Base-by-base conservation (phyloP, 2,888 invertebrate species). In the Abrostola tripartita region DNA sequence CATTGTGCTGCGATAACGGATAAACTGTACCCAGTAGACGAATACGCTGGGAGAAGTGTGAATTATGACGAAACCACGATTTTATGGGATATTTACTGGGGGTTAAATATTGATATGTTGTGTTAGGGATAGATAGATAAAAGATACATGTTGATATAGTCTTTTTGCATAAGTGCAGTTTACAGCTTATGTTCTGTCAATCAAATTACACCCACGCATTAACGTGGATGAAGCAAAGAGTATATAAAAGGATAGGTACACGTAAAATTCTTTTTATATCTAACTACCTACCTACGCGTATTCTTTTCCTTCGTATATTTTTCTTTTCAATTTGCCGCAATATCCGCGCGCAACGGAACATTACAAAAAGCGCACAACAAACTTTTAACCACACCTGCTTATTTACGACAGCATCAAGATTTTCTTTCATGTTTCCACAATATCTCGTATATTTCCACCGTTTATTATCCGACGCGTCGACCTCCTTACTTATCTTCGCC, bases 21-120 rank as follows among this genome's bases (percentile, higher is more conserved):
- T 95, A 94, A 95, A 95, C 95, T 94, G 93, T 93, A 92, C 95
- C 95, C 94, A 81, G 88, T 88, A 93, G 92, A 88, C 87, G 86
- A 84, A 86, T 88, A 86, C 71, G 80, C 71, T 60, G 65, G 71
- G 73, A 61, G 11, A 37, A 42, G 38, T 44, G 52, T 79, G 76
- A 79, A 52, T 74, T 76, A 76, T 75, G 47, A 41, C 12, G 6
- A 56, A 72, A 40, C 58, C 77, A 69, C 37, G 40, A 51, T 44
- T 65, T 67, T 75, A 68, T 78, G 65, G 68, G 37, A 49, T 10
- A 41, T 9, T 38, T 61, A 53, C 60, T 59, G 41, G 47, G 42
- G 61, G 52, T 54, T 67, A 40, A 54, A 50, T 37, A 70, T 59
- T 51, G 71, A 52, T 53, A 4, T 51, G 37, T 47, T 36, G n/a